These are phyloP conservation scores for Pseudoatta argentina DNA, from an alignment of 1,140 invertebrate genomes.

Conservation along the genomic window DNA sequence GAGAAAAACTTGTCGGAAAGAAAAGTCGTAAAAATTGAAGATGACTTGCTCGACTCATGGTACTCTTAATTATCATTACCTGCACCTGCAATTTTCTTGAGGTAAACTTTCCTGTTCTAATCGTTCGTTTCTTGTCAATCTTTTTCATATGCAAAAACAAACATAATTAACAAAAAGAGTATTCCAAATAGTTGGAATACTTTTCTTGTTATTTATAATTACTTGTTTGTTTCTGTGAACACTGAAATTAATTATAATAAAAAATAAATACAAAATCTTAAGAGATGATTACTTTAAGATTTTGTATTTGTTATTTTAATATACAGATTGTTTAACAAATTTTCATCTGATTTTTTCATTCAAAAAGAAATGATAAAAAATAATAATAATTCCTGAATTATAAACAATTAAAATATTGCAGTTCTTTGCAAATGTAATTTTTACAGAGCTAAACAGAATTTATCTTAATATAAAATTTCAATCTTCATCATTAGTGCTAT, in stretches of 20 bases:
- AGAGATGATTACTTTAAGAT: no score
- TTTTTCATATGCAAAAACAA: slow-evolving; percentile 10
- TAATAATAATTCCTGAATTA: background rate
- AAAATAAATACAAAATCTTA: no score
- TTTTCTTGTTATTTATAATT: slow-evolving; percentile 3
- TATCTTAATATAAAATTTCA: background rate
- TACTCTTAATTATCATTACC: slow-evolving; percentile 31
- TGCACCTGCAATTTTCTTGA: slow-evolving; percentile 22
- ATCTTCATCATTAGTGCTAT: background rate
- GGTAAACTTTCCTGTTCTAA: slow-evolving; percentile 19
- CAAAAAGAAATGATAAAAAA: background rate
- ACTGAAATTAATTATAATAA: no score
- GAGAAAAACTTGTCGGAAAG: slow-evolving; percentile 24
- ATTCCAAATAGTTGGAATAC: background rate
- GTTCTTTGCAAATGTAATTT: background rate
- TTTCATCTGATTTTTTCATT: background rate
- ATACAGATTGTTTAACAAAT: background rate
- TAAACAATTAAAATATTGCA: background rate
- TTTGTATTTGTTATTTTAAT: background rate
- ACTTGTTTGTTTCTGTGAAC: background rate
- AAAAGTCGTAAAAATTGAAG: slow-evolving; percentile 14
- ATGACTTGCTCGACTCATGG: background rate
- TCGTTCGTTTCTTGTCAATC: slow-evolving; percentile 12
- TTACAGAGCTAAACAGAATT: background rate
- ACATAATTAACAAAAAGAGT: no score